Percentiles rank a stretch among this genome's conserved stretches.
Conservation (phyloP, 37 sponge, comb jelly and placozoan species). For the Trichoplax adhaerens region DNA sequence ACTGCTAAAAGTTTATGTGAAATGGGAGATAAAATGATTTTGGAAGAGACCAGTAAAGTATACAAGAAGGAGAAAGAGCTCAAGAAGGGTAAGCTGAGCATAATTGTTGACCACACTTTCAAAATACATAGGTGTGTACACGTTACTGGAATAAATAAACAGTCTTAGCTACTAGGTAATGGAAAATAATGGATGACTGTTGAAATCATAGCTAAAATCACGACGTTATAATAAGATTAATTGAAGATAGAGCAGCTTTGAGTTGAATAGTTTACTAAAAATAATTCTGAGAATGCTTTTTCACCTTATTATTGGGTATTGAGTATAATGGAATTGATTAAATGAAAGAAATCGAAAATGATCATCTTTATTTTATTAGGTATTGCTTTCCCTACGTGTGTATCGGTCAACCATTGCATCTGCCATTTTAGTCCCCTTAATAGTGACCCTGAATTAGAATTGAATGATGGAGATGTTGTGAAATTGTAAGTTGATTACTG, state of each 20-base stretch:
- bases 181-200: too few relatives aligned
- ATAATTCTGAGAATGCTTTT: too few relatives aligned
- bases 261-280: too few relatives aligned
- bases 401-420: constrained; percentile 85
- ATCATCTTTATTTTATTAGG: constrained; percentile 23
- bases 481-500: constrained; percentile 46
- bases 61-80: constrained; percentile 93
- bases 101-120: too few relatives aligned
- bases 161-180: too few relatives aligned
- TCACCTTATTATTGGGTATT: too few relatives aligned
- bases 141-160: too few relatives aligned
- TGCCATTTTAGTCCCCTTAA: constrained; percentile 59
- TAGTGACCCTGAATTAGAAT: constrained; percentile 44
- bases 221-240: too few relatives aligned
- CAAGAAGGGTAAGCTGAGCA: constrained; percentile 69
- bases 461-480: constrained; percentile 67
- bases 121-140: too few relatives aligned
- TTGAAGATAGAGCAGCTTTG: too few relatives aligned
- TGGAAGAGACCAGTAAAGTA: constrained; percentile 77
- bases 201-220: too few relatives aligned
- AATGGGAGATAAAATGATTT: constrained; percentile 67
- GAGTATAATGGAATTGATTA: too few relatives aligned
- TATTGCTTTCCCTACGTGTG: constrained; percentile 91
- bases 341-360: neutral
- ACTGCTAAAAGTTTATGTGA: constrained; percentile 53